A percentile compares a stretch with the other conserved stretches of the same genome.
These are phyloP conservation scores for Gallinago media DNA, from an alignment of 2,113 vertebrate species.

Conservation along the genomic window DNA sequence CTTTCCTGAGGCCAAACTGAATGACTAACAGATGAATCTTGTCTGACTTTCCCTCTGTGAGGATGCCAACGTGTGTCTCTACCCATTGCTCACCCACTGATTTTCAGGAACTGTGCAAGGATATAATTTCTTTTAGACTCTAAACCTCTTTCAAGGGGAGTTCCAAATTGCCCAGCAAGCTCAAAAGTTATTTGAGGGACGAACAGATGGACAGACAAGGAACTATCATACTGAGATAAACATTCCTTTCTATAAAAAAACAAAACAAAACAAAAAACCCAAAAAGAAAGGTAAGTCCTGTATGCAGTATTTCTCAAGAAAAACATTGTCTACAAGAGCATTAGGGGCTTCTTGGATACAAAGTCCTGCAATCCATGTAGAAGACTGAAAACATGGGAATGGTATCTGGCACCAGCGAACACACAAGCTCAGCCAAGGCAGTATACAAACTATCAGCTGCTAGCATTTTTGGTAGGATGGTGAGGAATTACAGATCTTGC, in stretches of 20 bases:
- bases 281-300: background rate
- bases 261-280: background rate
- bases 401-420: background rate
- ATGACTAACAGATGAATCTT: slow-evolving; percentile 50
- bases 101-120: slow-evolving; percentile 55
- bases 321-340: background rate
- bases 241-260: background rate
- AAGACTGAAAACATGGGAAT: background rate
- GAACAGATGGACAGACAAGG: background rate
- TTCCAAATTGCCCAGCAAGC: background rate
- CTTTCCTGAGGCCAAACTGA: slow-evolving; percentile 26
- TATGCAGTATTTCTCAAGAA: background rate
- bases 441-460: background rate
- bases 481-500: slow-evolving; percentile 64
- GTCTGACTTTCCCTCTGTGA: slow-evolving; percentile 4
- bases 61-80: slow-evolving; percentile 5
- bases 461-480: slow-evolving; percentile 35
- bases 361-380: background rate
- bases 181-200: background rate
- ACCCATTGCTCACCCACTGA: background rate
- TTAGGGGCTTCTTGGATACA: background rate
- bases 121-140: background rate
- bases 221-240: background rate
- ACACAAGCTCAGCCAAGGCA: background rate
- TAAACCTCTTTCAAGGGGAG: background rate